Conservation (phyloP, 2,797 vertebrate species). For the Chloroceryle amazona region DNA sequence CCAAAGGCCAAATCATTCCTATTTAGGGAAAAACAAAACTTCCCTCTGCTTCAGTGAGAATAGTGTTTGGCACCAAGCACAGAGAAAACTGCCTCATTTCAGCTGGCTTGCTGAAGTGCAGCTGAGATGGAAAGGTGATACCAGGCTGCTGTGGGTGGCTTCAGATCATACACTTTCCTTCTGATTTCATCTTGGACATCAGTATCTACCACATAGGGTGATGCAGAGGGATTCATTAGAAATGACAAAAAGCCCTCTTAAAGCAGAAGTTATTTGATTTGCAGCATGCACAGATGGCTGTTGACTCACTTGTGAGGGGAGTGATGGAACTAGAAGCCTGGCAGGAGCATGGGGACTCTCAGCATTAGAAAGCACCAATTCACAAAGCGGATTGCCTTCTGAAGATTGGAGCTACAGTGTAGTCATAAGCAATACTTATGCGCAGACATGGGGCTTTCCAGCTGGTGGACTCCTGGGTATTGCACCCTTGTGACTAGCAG, state of each 20-base stretch:
- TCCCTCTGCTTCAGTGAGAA: constrained; percentile 54
- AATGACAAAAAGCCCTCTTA: constrained; percentile 19
- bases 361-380: background rate
- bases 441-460: constrained; percentile 32
- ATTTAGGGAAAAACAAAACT: constrained; percentile 75
- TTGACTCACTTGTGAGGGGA: constrained; percentile 37
- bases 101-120: constrained; percentile 41
- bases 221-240: constrained; percentile 58
- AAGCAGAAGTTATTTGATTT: constrained; percentile 58
- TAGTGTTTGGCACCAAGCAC: constrained; percentile 49
- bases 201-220: constrained; percentile 22
- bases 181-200: constrained; percentile 55
- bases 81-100: constrained; percentile 35
- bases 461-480: background rate
- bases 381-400: background rate
- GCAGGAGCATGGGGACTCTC: background rate
- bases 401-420: background rate
- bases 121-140: constrained; percentile 57
- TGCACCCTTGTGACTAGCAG: background rate
- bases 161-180: constrained; percentile 44
- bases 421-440: constrained; percentile 4
- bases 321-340: constrained; percentile 4
- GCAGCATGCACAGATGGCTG: constrained; percentile 60
- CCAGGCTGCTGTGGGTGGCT: constrained; percentile 62
- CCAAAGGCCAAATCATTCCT: constrained; percentile 67